Base-by-base conservation (phyloP, 2,888 invertebrate genomes). In the Epirrita christyi region DNA sequence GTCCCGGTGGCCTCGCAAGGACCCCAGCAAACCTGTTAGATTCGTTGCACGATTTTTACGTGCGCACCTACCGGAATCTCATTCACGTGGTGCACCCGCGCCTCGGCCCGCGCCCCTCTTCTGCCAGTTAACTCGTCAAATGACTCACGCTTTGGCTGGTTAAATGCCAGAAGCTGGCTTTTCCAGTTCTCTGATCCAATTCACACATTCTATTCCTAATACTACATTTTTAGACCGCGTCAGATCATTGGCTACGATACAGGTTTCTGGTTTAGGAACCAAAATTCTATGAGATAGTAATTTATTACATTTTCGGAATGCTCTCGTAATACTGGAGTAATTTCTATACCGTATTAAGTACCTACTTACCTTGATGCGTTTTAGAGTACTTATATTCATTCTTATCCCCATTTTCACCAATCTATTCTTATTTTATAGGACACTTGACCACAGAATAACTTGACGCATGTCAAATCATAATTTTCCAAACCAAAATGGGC, bases 11-110 rank as follows among this genome's bases (percentile, higher is more conserved):
- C 91, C 90, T 91, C 89, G 85, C 89, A 90, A 91, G 91, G 91
- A 91, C 88, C 88, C 86, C 90, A 86, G 87, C 83, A 91, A 92
- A 92, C 92, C 92, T 91, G 92, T 92, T 91, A 91, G 92, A 92
- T 92, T 91, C 86, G 90, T 91, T 90, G 91, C 90, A 90, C 90
- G 92, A 92, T 92, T 92, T 92, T 92, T 92, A 92, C 90, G 91
- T 91, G 89, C 86, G 88, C 88, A 89, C 89, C 90, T 89, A 91
- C 89, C 90, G 91, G 90, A 87, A 90, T 91, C 88, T 89, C 92
- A 91, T 91, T 91, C 85, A 91, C 87, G 86, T 85, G 87, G 81
- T 86, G 82, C 83, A 83, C 76, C 81, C 76, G 83, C 83, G 72
- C 78, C 81, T 75, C 75, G 74, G 76, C 77, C 77, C 74, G 79